Base-by-base conservation (phyloP, 2,797 vertebrate species). In the Scarus forsteni region DNA sequence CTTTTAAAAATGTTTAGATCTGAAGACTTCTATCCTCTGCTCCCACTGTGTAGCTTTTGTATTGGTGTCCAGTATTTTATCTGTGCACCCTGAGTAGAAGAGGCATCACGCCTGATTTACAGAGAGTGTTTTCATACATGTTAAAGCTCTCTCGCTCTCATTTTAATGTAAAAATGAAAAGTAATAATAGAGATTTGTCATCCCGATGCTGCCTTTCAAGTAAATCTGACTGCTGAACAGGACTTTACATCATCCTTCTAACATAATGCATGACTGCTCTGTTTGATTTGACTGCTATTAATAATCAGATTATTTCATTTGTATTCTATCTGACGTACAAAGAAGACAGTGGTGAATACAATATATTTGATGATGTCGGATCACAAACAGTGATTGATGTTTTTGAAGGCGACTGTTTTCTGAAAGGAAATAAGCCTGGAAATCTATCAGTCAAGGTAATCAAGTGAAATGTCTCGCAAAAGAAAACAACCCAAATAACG, bases 291-390 rank as follows among this genome's bases (percentile, higher is more conserved):
- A 8, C 54, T 55, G 50, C 4, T 58, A 39, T 57, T 55, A n/a
- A 60, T 40, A 18, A 15, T 36, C 43, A 42, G 27, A 66, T 61
- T 65, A 65, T 7, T 18, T 6, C 0, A 63, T 43, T 62, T 72
- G n/a, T 51, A 39, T 52, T 70, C 42, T 46, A 27, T 67, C 52
- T 3, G 13, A 44, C 27, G 40, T 16, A 60, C 18, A 64, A 49
- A 38, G 44, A 60, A 55, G 5, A 60, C 80, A 85, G 86, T 89
- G 89, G 87, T 88, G 88, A 92, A 91, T 92, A 82, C 88, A 92
- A 89, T 93, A 89, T 93, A 92, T 93, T 93, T 88, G 46, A 79
- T 80, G 81, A 77, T 87, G 88, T 88, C 86, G 72, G 60, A 91
- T 92, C 88, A 91, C 86, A 75, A 85, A 76, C 75, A 50, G 68